Base-by-base conservation (phyloP, 2,797 vertebrate genomes). In the Notolabrus celidotus region DNA sequence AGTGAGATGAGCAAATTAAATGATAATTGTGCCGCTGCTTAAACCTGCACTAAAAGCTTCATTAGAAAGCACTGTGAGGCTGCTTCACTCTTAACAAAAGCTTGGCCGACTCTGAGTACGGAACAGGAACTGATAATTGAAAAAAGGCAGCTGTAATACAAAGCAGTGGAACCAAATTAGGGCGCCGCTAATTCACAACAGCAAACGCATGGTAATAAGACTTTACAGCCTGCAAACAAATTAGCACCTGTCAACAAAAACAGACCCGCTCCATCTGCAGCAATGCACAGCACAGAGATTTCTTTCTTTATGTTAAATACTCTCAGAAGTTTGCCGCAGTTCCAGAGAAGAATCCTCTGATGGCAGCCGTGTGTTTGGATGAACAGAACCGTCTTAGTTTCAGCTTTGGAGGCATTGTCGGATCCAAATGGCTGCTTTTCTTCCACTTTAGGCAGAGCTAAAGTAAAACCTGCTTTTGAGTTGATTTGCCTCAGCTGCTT, bases 401-500 rank as follows among this genome's bases (percentile, higher is more conserved):
- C 42, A 62, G 58, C 79, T 61, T 64, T 71, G 42, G 47, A 67
- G 60, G 38, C 1, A 42, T 7, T 6, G 29, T 41, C 4, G 34
- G 39, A 75, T 74, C 27, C 41, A 80, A 73, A 69, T 10, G 51
- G 36, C 52, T n/a, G 23, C 10, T 27, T 46, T 63, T 7, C 41
- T 61, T 66, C 23, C 27, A 22, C 58, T 12, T 0, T n/a, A 14
- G 62, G 51, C 34, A 52, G 42, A 74, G 52, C 68, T 29, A 22
- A 33, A 51, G 65, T 43, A 51, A 74, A 76, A 58, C 15, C 55
- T 31, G 10, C 54, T 27, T 53, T 52, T 73, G 14, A 33, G 56
- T 57, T 41, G 41, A 70, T 80, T 85, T 60, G 63, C 15, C 57
- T 74, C 46, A n/a, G 31, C 36, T 73, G 66, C 8, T 53, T 74